Base-by-base conservation (phyloP, 2,797 vertebrate species). In the Myiotriccus ornatus region DNA sequence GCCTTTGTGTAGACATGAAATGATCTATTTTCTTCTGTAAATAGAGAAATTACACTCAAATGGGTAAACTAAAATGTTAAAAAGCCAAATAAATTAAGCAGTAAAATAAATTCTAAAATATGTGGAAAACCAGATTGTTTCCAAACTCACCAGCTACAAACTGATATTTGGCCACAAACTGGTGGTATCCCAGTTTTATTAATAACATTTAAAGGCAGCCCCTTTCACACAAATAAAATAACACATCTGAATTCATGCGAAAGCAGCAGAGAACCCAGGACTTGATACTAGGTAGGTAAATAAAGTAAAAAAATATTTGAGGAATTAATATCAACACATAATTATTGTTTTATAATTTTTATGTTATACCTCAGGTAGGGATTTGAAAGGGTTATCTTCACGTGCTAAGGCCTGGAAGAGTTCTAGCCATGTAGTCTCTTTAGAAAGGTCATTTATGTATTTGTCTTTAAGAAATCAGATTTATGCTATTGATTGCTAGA, bases 371-470 rank as follows among this genome's bases (percentile, higher is more conserved):
- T 71, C 32, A 11, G 27, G 32, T 53, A 73, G 34, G 74, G 65
- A 56, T 90, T 15, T 64, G 84, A 92, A 94, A 96, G 87, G 76
- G 73, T 95, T 96, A 88, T 60, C 43, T 87, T 81, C 46, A 79
- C n/a, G 50, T 74, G 15, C n/a, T 46, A 53, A 32, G 18, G 8
- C 39, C 44, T 70, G 14, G 63, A 79, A 79, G 52, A 79, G 41
- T 84, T 74, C 89, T 93, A 81, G 57, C 22, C 74, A 32, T 27
- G 60, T 4, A 3, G 32, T 74, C 39, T 91, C 63, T 79, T 94
- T 56, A 84, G 79, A 95, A 96, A 96, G 94, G 89, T 94, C 93
- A 87, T 89, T 89, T 97, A 67, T 91, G 56, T 65, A 56, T 91
- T 93, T 94, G 84, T 85, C 90, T 94, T 84, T 43, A 56, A 89